Conservation (phyloP, 2,888 invertebrate species). For the Blastobasis adustella region DNA sequence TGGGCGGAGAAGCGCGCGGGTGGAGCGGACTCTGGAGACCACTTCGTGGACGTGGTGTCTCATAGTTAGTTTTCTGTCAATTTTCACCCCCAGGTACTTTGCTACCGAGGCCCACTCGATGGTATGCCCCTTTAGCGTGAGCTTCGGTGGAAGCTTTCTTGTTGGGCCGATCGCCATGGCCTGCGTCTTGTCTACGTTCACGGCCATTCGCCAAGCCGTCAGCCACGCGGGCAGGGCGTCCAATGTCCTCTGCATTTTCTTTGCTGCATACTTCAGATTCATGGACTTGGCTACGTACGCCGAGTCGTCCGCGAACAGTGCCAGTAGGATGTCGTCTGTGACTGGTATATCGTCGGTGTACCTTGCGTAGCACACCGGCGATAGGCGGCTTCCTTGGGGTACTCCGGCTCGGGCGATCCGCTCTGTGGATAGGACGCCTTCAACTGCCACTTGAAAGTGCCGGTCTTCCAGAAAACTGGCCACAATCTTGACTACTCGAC, state of each 20-base stretch:
- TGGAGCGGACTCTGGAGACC: constrained; percentile 1
- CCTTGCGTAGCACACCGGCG: too few relatives aligned
- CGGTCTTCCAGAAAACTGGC: constrained; percentile 15
- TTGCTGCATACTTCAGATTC: constrained; percentile 8
- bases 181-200: constrained; percentile 4
- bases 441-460: constrained; percentile 14
- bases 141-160: not conserved
- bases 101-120: constrained; percentile 6
- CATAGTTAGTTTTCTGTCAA: constrained; percentile 15
- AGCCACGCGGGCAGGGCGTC: not conserved
- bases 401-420: constrained; percentile 19
- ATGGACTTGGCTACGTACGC: constrained; percentile 9
- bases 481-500: constrained; percentile 7
- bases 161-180: not conserved
- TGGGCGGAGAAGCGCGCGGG: constrained; percentile 9
- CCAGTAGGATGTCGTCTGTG: constrained; percentile 3
- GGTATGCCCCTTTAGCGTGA: constrained; percentile 3
- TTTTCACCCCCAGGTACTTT: constrained; percentile 17
- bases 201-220: not conserved
- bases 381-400: too few relatives aligned
- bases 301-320: constrained; percentile 16
- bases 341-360: too few relatives aligned
- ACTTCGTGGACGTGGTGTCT: constrained; percentile 7
- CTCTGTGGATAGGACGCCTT: not conserved
- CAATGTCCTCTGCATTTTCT: not conserved